phyloP scores from a whole-genome alignment of 2,888 invertebrate genomes.

The Caenorhabditis uteleia region DNA sequence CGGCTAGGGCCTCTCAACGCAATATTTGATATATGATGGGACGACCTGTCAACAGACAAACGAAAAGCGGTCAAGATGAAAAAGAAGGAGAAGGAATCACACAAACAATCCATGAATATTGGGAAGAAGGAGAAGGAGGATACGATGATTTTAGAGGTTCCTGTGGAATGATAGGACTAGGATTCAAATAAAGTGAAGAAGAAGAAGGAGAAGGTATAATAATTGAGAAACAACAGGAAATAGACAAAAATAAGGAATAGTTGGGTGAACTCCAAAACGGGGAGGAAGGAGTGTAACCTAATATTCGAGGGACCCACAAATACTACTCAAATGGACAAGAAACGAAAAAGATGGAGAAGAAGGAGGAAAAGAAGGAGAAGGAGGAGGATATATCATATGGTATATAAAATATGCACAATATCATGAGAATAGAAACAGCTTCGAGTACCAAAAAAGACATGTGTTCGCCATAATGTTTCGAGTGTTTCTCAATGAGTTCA shows the following conservation, averaged over 20 bases:
- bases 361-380: constrained; percentile 14
- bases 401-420: constrained; percentile 7
- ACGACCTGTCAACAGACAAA: constrained; percentile 30
- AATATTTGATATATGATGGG: constrained; percentile 40
- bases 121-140: not conserved
- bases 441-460: too few relatives aligned
- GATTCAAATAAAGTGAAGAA: not conserved
- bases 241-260: constrained; percentile 17
- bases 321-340: constrained; percentile 21
- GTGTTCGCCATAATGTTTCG: too few relatives aligned
- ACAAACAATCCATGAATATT: constrained; percentile 1
- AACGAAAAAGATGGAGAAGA: constrained; percentile 2
- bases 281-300: constrained; percentile 35
- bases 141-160: too few relatives aligned
- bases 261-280: constrained; percentile 16
- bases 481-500: too few relatives aligned
- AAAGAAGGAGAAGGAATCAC: constrained; percentile 1
- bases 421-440: not conserved
- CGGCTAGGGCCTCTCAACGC: constrained; percentile 23
- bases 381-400: constrained; percentile 21
- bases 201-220: too few relatives aligned
- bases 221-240: constrained; percentile 20
- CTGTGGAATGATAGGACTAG: not conserved
- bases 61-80: constrained; percentile 9
- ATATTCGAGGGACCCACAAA: constrained; percentile 37